Percentiles rank a stretch among this genome's conserved stretches.
Evolutionary conservation across 2,113 vertebrate genomes (phyloP).

Genomic region (Xenopus laevis): DNA sequence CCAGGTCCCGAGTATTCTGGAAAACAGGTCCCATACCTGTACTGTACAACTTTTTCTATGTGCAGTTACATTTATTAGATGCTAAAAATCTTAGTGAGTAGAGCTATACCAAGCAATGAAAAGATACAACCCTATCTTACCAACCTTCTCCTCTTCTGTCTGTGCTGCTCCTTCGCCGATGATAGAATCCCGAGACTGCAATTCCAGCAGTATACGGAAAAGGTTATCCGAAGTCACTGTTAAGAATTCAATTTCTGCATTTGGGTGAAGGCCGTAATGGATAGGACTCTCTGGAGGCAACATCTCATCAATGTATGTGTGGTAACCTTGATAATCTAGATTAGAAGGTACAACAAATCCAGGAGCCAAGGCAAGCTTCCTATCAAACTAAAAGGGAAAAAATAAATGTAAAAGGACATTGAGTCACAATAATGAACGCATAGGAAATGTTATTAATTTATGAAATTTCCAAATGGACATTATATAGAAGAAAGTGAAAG

Average conservation of each 20-base stretch:
- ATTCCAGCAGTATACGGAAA: constrained; percentile 74
- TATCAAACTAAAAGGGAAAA: constrained; percentile 65
- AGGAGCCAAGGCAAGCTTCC: constrained; percentile 62
- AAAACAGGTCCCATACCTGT: too few species aligned
- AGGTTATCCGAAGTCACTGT: constrained; percentile 68
- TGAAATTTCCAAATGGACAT: too few species aligned
- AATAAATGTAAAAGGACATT: neutral
- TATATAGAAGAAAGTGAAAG: too few species aligned
- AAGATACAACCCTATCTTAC: neutral
- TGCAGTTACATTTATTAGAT: too few species aligned
- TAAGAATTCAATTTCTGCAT: constrained; percentile 70
- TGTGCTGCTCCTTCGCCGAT: constrained; percentile 65
- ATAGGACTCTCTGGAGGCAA: constrained; percentile 64
- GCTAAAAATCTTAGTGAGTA: too few species aligned
- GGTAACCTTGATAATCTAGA: constrained; percentile 63
- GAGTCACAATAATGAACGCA: too few species aligned
- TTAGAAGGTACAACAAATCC: constrained; percentile 61
- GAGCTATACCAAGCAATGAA: too few species aligned
- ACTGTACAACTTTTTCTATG: too few species aligned
- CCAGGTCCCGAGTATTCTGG: too few species aligned
- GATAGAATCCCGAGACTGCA: constrained; percentile 69
- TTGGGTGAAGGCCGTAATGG: constrained; percentile 66
- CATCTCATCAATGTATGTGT: constrained; percentile 68
- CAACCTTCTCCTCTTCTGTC: constrained; percentile 75
- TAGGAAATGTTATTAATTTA: too few species aligned